Evolutionary conservation across 2,113 vertebrate genomes (phyloP).

Genomic region (Ardeotis arabs): DNA sequence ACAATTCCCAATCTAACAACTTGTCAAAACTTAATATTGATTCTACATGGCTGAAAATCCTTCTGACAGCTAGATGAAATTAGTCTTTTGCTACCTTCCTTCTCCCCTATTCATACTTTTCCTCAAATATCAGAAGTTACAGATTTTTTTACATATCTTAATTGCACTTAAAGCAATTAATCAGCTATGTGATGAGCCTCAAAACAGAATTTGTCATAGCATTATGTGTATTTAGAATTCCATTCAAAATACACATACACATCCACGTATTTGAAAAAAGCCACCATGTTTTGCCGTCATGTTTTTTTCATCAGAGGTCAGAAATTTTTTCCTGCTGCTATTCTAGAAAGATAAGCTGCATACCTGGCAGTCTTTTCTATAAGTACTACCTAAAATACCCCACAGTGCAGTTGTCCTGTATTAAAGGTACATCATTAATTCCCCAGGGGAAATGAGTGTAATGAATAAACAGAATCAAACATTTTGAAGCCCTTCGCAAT

Average conservation of each 20-base stretch:
- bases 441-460: not conserved
- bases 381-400: not conserved
- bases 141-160: not conserved
- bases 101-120: not conserved
- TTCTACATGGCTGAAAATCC: not conserved
- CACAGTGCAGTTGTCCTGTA: not conserved
- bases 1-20: not conserved
- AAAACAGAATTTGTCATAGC: not conserved
- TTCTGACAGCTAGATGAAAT: slow-evolving; percentile 18
- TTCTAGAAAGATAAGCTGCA: not conserved
- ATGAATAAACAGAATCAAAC: not conserved
- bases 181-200: not conserved
- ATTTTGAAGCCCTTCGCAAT: not conserved
- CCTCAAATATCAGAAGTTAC: not conserved
- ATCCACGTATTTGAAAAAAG: not conserved
- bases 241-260: not conserved
- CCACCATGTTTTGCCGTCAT: not conserved
- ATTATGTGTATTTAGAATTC: fast-evolving
- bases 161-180: not conserved
- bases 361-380: not conserved
- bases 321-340: not conserved
- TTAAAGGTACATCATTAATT: not conserved
- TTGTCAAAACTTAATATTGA: slow-evolving; percentile 42
- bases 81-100: not conserved
- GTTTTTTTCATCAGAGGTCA: not conserved